Conservation (phyloP, 2,888 invertebrate species). For the Trachelus troglodyta region DNA sequence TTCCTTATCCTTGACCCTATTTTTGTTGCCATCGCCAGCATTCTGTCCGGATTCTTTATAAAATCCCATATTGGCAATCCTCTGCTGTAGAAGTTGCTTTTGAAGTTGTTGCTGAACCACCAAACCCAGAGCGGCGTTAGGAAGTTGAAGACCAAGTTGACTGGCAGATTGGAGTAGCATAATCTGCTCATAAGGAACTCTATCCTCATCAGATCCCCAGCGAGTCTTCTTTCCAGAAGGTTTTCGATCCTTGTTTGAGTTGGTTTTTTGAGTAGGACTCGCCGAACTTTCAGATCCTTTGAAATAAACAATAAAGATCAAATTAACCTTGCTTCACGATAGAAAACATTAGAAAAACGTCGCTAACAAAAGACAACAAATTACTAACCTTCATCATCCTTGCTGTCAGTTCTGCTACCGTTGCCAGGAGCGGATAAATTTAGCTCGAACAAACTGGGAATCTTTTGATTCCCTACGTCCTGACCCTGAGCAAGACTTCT, state of each 20-base stretch:
- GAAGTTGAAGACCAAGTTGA: slow-evolving; percentile 55
- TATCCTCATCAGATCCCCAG: slow-evolving; percentile 63
- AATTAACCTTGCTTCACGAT: not conserved
- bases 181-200: slow-evolving; percentile 61
- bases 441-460: slow-evolving; percentile 65
- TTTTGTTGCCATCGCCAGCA: slow-evolving; percentile 21
- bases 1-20: slow-evolving; percentile 40
- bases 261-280: not conserved
- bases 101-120: slow-evolving; percentile 55
- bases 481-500: slow-evolving; percentile 52
- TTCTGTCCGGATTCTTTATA: slow-evolving; percentile 29
- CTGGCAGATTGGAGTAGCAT: slow-evolving; percentile 61
- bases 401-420: slow-evolving; percentile 32
- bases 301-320: not conserved
- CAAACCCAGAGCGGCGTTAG: slow-evolving; percentile 56
- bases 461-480: slow-evolving; percentile 54
- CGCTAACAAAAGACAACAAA: not conserved
- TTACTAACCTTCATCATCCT: slow-evolving; percentile 52
- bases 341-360: not conserved
- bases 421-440: slow-evolving; percentile 53
- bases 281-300: not conserved
- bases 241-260: slow-evolving; percentile 51
- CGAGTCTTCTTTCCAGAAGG: slow-evolving; percentile 60
- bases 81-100: slow-evolving; percentile 36
- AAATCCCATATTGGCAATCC: slow-evolving; percentile 45